Evolutionary conservation across 2,113 vertebrate genomes (phyloP), one percentile per base, ranked within the genome.

Genomic region (Nerophis ophidion): DNA sequence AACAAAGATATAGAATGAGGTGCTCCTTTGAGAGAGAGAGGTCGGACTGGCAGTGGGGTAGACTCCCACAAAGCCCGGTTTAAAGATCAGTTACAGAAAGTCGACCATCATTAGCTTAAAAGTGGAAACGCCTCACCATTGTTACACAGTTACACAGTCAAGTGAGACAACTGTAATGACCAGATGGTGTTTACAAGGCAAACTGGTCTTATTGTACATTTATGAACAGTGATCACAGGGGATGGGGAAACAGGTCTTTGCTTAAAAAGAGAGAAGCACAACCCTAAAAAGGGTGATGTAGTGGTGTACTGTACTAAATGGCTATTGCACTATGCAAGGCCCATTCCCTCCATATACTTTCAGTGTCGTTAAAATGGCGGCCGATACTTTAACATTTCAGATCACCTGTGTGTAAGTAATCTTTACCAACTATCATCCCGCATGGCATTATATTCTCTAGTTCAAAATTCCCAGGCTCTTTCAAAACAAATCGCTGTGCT

Each of bases 1-100:
- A 91, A 91, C 89, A 91, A 91, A 90, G 83, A 91, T 87, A 88
- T 89, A 88, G 78, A 84, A 89, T 91, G 90, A 91, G 89, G 89
- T 87, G 89, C 80, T 88, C 88, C 86, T 88, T 89, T 87, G 26
- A 26, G 26, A 64, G 81, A 82, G 76, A 87, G 86, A 87, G 87
- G 83, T 89, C 86, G 82, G 87, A 87, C 84, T 86, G 81, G 83
- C 84, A 79, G 84, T 86, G 83, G 84, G 87, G 77, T 75, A 83
- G 77, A n/a, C n/a, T 66, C 85, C 84, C 85, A 88, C 85, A 71
- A 78, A 84, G 85, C 84, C 85, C 82, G 79, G 79, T 81, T 83
- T 79, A 86, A 11, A 44, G 40, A 38, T 83, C 79, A 86, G 66
- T 85, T 83, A 87, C 82, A 85, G 63, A 58, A 40, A 68, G 80